These are phyloP conservation scores for Emydocephalus ijimae DNA, from an alignment of 2,113 vertebrate genomes.

Conservation along the genomic window DNA sequence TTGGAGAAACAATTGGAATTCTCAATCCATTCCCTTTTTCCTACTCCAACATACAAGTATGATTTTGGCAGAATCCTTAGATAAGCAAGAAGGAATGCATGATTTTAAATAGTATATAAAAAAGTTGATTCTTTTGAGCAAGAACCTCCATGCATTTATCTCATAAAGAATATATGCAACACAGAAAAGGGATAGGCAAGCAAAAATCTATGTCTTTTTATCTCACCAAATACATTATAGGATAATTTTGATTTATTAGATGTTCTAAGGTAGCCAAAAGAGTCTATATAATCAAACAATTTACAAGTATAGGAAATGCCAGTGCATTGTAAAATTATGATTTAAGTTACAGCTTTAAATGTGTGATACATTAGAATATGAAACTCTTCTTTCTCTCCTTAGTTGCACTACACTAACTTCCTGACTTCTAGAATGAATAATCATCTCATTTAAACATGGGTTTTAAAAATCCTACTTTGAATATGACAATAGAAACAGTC, in stretches of 20 bases:
- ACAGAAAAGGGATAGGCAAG: conserved; percentile 20
- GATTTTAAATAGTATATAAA: not conserved
- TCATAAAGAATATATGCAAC: not conserved
- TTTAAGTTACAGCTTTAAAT: conserved; percentile 44
- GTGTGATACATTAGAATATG: conserved; percentile 51
- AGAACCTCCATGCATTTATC: not conserved
- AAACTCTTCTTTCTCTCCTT: conserved; percentile 42
- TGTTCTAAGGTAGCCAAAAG: conserved; percentile 30
- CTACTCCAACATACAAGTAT: not conserved
- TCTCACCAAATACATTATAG: not conserved
- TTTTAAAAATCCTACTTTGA: conserved; percentile 50
- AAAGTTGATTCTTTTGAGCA: not conserved
- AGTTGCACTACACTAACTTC: conserved; percentile 57
- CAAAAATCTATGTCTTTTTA: conserved; percentile 11
- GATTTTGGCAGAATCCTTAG: not conserved
- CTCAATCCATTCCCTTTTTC: not conserved
- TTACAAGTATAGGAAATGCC: conserved; percentile 33
- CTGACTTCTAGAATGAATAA: conserved; percentile 56
- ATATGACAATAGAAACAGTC: conserved; percentile 24
- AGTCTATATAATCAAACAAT: conserved; percentile 40
- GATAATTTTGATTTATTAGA: not conserved
- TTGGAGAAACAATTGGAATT: not conserved
- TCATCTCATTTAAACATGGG: conserved; percentile 60
- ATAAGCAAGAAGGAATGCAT: not conserved
- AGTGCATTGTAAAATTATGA: conserved; percentile 44